phyloP scores from a whole-genome alignment of 2,797 vertebrate species.

The Chloroceryle inda region DNA sequence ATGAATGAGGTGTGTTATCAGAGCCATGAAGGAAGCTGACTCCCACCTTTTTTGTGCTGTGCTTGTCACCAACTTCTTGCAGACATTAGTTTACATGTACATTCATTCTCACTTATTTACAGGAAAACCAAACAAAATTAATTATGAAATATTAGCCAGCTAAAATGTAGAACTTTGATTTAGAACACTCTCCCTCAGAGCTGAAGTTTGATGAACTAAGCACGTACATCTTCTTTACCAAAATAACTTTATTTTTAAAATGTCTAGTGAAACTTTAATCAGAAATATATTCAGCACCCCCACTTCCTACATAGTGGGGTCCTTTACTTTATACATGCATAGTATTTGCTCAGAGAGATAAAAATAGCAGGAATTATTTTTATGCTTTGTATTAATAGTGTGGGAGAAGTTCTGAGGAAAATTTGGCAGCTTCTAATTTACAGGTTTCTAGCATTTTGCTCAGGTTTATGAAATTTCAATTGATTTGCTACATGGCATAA shows the following conservation, averaged over 20 bases:
- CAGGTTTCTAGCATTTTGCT: background rate
- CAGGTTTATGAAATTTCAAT: background rate
- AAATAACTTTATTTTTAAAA: background rate
- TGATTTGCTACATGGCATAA: background rate
- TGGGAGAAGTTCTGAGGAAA: slow-evolving; percentile 7
- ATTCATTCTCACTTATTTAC: background rate
- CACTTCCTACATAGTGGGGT: background rate
- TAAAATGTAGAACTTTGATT: background rate
- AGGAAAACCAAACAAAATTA: background rate
- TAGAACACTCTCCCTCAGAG: background rate
- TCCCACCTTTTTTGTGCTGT: background rate
- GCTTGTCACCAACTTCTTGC: background rate
- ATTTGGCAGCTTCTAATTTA: background rate
- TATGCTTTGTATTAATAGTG: background rate
- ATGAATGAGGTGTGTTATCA: background rate
- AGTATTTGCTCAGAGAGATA: background rate
- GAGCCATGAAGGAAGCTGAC: background rate
- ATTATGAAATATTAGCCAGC: background rate
- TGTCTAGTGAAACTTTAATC: background rate
- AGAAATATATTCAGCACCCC: background rate
- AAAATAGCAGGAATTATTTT: background rate
- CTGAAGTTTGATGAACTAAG: background rate
- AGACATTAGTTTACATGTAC: background rate
- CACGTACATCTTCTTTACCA: background rate
- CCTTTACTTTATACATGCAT: background rate